Base-by-base conservation (phyloP, 2,797 vertebrate genomes). In the Hoplostethus mediterraneus region DNA sequence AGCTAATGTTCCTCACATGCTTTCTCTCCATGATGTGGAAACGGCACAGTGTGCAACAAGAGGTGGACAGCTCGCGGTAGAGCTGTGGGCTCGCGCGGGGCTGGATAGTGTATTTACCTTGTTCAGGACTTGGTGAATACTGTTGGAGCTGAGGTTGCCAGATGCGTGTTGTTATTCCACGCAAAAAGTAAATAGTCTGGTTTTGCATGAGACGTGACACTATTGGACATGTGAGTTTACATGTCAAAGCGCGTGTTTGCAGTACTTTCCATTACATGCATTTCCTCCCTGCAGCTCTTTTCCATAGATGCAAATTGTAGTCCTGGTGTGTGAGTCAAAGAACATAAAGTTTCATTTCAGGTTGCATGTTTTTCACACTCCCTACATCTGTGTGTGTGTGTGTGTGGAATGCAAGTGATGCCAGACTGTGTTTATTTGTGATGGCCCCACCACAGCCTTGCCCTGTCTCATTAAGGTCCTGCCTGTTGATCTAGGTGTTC, bases 61-160 rank as follows among this genome's bases (percentile, higher is more conserved):
- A 21, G 21, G 21, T 21, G 21, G 21, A 21, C 21, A 21, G 21
- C 21, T 21, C 21, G 21, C 1, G 21, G 21, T 21, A 21, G 21
- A 21, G 21, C 21, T 21, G 21, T 21, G 21, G 21, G 21, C 21
- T 21, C 21, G 21, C 3, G 17, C 8, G 4, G 44, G 31, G 5
- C 48, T 21, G 44, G 63, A 40, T n/a, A 10, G 71, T 0, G 58
- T 65, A 74, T 54, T 44, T 33, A 52, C 21, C 58, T 21, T 38
- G 31, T 7, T 17, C 33, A 1, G 10, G 30, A 33, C 38, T 47
- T 59, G 17, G 2, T 21, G 14, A 64, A 54, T 38, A 5, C 25
- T 63, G 73, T 59, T 75, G 75, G 77, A 49, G 85, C 89, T 89
- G 92, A 87, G 90, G 90, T 90, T 89, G 80, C 90, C 90, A 93